Evolutionary conservation across 2,113 vertebrate genomes (phyloP).

Genomic region (Hippolais icterina): DNA sequence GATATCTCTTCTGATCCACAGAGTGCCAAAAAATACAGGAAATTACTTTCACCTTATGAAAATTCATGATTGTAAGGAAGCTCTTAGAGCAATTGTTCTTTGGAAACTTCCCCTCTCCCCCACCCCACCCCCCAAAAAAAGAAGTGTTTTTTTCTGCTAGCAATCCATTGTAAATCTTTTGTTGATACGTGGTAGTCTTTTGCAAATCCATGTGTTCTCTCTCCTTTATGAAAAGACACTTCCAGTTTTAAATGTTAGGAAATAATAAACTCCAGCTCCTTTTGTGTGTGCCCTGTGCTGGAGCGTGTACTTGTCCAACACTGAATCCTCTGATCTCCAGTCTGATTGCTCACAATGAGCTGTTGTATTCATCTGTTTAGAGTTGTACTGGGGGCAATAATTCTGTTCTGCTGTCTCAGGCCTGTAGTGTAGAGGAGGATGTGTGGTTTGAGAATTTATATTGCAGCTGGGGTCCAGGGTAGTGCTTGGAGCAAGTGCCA

Average conservation of each 20-base stretch:
- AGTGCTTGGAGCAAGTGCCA: neutral
- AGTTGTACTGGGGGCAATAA: neutral
- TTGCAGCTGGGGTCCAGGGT: neutral
- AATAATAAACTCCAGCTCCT: neutral
- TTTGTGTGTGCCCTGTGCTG: neutral
- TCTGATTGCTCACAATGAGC: neutral
- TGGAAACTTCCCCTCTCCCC: neutral
- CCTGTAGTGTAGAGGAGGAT: neutral
- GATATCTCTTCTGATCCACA: constrained; percentile 27
- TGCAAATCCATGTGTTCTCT: neutral
- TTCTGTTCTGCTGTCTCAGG: neutral
- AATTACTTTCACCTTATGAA: constrained; percentile 70
- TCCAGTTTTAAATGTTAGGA: neutral
- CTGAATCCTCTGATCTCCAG: neutral
- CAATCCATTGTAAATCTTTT: neutral
- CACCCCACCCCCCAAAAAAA: neutral
- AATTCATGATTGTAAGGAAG: constrained; percentile 66
- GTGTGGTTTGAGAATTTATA: neutral
- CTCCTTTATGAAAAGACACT: neutral
- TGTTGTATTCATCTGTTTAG: neutral
- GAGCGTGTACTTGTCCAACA: neutral
- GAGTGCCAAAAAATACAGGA: constrained; percentile 61
- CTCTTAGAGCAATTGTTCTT: neutral
- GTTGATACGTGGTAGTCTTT: neutral
- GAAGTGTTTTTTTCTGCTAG: neutral